Conservation (phyloP, 37 sponge, comb jelly and placozoan genomes). For the Axinella damicornis region DNA sequence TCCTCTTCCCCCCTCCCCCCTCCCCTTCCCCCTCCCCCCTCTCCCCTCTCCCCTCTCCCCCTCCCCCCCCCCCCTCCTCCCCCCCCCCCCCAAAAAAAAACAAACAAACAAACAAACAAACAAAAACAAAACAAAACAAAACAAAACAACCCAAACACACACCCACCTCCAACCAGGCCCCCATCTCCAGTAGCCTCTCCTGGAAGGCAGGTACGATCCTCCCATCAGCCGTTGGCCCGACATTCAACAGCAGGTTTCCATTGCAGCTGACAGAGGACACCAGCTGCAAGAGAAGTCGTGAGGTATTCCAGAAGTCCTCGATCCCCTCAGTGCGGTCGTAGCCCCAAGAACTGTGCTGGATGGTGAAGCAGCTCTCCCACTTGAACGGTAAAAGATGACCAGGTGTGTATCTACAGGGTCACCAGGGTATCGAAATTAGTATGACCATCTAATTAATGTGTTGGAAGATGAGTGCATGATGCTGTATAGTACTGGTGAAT, state of each 20-base stretch:
- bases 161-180: slow-evolving; percentile 77
- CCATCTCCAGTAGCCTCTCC: slow-evolving; percentile 80
- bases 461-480: no score
- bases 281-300: slow-evolving; percentile 54
- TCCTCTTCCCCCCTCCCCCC: no score
- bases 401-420: slow-evolving; percentile 62
- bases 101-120: no score
- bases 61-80: no score
- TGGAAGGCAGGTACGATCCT: slow-evolving; percentile 78
- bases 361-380: slow-evolving; percentile 85
- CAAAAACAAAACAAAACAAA: no score
- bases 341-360: slow-evolving; percentile 79
- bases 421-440: no score
- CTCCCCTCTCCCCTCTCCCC: no score
- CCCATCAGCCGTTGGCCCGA: slow-evolving; percentile 86
- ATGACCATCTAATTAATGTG: no score
- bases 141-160: not conserved
- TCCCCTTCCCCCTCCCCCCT: no score
- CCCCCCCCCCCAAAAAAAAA: no score
- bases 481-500: no score
- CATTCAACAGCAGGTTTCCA: slow-evolving; percentile 84
- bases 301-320: slow-evolving; percentile 31
- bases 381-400: slow-evolving; percentile 54
- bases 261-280: slow-evolving; percentile 73
- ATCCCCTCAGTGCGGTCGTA: slow-evolving; percentile 71